Percentiles rank a stretch among this genome's conserved stretches.
phyloP scores from a whole-genome alignment of 2,888 invertebrate genomes.

The Macropis europaea region DNA sequence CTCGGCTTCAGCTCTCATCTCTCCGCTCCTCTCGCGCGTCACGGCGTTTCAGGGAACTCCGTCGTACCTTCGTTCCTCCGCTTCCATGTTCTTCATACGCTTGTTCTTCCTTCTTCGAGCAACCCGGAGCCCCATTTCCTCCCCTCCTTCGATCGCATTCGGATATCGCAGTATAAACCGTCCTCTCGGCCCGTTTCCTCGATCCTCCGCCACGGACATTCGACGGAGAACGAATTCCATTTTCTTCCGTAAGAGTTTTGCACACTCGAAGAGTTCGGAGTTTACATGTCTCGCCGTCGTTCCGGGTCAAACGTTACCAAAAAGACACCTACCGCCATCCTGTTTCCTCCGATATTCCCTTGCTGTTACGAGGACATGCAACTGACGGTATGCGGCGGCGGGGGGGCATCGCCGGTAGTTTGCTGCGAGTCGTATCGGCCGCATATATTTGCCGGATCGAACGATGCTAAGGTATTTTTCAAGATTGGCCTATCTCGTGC shows the following conservation, averaged over 20 bases:
- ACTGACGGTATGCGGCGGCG: not conserved
- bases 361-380: not conserved
- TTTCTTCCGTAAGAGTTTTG: constrained; percentile 48
- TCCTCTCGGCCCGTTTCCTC: not conserved
- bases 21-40: constrained; percentile 15
- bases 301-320: constrained; percentile 22
- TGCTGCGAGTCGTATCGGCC: not conserved
- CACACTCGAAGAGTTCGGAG: constrained; percentile 42
- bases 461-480: no score
- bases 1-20: not conserved
- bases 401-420: constrained; percentile 1
- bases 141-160: constrained; percentile 50
- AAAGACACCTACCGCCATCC: constrained; percentile 15
- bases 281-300: constrained; percentile 36
- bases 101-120: not conserved
- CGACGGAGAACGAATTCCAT: constrained; percentile 54
- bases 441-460: constrained; percentile 2
- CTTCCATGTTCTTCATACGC: not conserved
- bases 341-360: constrained; percentile 24
- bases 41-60: constrained; percentile 48
- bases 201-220: constrained; percentile 4
- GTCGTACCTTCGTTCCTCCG: constrained; percentile 20
- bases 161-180: constrained; percentile 47
- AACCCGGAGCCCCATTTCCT: constrained; percentile 2
- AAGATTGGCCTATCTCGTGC: no score